phyloP scores from a whole-genome alignment of 1,140 invertebrate genomes.

The Cydia amplana region DNA sequence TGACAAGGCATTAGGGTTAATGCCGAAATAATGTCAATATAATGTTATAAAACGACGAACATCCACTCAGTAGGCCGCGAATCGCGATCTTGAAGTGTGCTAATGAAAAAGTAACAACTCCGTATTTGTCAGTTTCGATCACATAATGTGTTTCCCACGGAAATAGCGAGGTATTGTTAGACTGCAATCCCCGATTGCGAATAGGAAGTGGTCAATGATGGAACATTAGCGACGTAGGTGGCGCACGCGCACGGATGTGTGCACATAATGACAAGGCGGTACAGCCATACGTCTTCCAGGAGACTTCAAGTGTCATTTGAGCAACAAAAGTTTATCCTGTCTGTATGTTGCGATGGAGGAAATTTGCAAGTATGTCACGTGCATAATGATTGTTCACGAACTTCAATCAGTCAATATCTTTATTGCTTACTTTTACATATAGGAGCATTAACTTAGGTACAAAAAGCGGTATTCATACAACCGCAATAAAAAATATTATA shows the following conservation, averaged over 20 bases:
- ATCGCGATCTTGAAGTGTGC: conserved; percentile 22
- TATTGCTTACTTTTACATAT: too few species aligned
- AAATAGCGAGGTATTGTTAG: conserved; percentile 50
- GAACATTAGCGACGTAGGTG: conserved; percentile 40
- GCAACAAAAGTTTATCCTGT: conserved; percentile 15
- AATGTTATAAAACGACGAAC: conserved; percentile 5
- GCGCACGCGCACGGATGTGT: conserved; percentile 43
- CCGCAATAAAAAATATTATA: not conserved
- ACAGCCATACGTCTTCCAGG: not conserved
- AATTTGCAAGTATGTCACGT: not conserved
- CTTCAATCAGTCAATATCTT: too few species aligned
- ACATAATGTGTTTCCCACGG: conserved; percentile 58
- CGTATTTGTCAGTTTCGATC: conserved; percentile 20
- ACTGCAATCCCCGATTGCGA: conserved; percentile 37
- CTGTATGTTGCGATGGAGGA: not conserved
- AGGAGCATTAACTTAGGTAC: too few species aligned
- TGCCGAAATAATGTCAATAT: conserved; percentile 24
- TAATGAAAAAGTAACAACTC: conserved; percentile 32
- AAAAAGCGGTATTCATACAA: too few species aligned
- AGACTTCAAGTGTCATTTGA: conserved; percentile 3
- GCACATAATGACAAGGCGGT: conserved; percentile 57
- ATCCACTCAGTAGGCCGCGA: conserved; percentile 5
- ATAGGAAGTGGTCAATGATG: conserved; percentile 61
- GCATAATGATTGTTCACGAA: not conserved
- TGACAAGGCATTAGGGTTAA: conserved; percentile 4